Percentiles rank a stretch among this genome's conserved stretches.
Evolutionary conservation across 2,888 invertebrate species (phyloP).

Genomic region (Plagodis pulveraria): DNA sequence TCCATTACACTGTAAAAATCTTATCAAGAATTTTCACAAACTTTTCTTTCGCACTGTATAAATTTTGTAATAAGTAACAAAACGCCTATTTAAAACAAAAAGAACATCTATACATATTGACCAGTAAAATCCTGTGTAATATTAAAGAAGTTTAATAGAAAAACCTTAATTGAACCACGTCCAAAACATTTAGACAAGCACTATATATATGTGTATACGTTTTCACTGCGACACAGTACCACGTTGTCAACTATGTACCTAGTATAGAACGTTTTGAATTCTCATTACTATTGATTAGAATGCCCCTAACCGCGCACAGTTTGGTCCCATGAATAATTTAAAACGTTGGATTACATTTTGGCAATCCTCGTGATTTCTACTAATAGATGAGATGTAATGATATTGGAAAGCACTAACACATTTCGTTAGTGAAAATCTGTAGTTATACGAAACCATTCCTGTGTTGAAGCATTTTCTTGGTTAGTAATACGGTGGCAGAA

Average conservation of each 20-base stretch:
- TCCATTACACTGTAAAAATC: too few relatives aligned
- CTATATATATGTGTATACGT: not conserved
- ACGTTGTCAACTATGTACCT: not conserved
- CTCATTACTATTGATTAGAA: conserved; percentile 54
- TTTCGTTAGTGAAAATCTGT: too few relatives aligned
- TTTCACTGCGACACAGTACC: not conserved
- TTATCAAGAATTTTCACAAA: too few relatives aligned
- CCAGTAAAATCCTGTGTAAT: too few relatives aligned
- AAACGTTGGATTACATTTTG: conserved; percentile 40
- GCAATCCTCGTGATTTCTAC: conserved; percentile 38
- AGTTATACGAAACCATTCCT: too few relatives aligned
- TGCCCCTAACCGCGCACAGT: conserved; percentile 43
- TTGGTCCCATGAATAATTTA: conserved; percentile 56
- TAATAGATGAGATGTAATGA: conserved; percentile 39
- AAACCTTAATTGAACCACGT: not conserved
- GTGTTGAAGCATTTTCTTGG: too few relatives aligned
- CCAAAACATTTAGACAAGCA: not conserved
- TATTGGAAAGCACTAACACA: not conserved
- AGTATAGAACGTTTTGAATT: conserved; percentile 23
- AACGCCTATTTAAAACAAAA: too few relatives aligned
- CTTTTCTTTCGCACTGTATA: too few relatives aligned
- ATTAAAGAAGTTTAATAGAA: too few relatives aligned
- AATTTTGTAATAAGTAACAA: too few relatives aligned
- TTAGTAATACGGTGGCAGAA: too few relatives aligned
- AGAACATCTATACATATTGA: too few relatives aligned